Percentiles rank a stretch among this genome's conserved stretches.
phyloP scores from a whole-genome alignment of 2,797 vertebrate genomes.

The Benthosema pterotum region DNA sequence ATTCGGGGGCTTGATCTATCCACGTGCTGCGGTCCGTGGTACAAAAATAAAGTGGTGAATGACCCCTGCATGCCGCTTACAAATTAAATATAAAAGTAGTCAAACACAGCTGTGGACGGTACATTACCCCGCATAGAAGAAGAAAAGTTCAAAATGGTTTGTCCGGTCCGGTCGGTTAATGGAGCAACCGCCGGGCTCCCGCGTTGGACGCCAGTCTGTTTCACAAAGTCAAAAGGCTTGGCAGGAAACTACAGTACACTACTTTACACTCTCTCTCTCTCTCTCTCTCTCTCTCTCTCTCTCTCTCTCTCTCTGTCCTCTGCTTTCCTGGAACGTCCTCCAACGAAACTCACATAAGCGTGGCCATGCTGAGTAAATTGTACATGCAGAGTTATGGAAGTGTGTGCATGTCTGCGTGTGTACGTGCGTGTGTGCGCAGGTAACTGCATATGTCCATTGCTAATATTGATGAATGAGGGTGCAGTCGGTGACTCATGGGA shows the following conservation, averaged over 20 bases:
- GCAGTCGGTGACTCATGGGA: conserved; percentile 60
- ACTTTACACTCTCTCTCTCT: conserved; percentile 8
- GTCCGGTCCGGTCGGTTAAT: too few relatives aligned
- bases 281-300: not conserved
- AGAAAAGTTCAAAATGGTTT: too few relatives aligned
- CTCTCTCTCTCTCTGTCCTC: conserved; percentile 28
- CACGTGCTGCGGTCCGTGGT: too few relatives aligned
- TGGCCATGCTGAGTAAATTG: conserved; percentile 45
- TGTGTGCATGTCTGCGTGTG: conserved; percentile 9
- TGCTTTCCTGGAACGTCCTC: conserved; percentile 42
- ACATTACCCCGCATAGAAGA: too few relatives aligned
- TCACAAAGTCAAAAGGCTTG: conserved; percentile 36
- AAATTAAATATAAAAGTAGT: too few relatives aligned
- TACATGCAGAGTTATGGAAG: conserved; percentile 34
- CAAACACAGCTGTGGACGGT: too few relatives aligned
- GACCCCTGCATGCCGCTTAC: too few relatives aligned
- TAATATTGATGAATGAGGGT: conserved; percentile 73
- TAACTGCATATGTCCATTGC: conserved; percentile 22
- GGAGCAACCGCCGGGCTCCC: too few relatives aligned
- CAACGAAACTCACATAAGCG: conserved; percentile 34
- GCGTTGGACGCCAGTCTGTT: too few relatives aligned
- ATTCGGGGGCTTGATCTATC: too few relatives aligned
- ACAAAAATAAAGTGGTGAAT: too few relatives aligned
- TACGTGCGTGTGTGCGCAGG: not conserved
- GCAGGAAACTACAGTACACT: too few relatives aligned